Evolutionary conservation across 37 sponge, comb jelly and placozoan genomes (phyloP), one percentile per base, ranked within the genome.

Genomic region (Amphimedon queenslandica): DNA sequence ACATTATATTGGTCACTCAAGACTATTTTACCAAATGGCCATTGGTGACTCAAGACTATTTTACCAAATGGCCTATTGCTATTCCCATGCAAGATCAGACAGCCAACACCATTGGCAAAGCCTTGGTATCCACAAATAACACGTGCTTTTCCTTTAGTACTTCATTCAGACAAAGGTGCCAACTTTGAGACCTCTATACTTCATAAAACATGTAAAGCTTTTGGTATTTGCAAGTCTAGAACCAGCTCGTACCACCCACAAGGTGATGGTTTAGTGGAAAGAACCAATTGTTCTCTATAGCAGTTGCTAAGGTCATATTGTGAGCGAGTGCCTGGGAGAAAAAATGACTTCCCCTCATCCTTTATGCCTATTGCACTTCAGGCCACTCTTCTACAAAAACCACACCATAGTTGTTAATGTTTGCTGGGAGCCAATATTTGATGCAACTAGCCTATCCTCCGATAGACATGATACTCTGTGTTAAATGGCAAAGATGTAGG

Each of bases 31-130:
- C 80, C 4, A 79, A n/a, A 27, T 74, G 75, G 37, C 61, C 37
- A 74, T 28, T 72, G 32, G 73, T 72, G 11, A 32, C 24, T 8
- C 73, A 72, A 55, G 73, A 72, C 20, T 72, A 55, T 21, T 79
- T 79, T 28, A 79, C 80, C 4, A 79, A 70, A 24, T 79, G 80
- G 80, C 55, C 60, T 37, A 41, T 35, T 24, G 80, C 72, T 3
- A 56, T 79, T 57, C 80, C 80, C 24, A 42, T 78, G 4, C 31
- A 65, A 27, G 40, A 78, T 33, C 80, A 69, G 47, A 70, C 35
- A 55, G 71, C 80, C 2, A 1, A 21, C 2, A 70, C 63, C 4
- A 69, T 79, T 5, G 43, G 36, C 57, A 20, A 35, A 21, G 25
- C 38, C 1, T 55, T 79, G 58, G 32, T 41, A 55, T 25, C 41